Conservation (phyloP, 2,888 invertebrate species). For the Lasioglossum lativentre region DNA sequence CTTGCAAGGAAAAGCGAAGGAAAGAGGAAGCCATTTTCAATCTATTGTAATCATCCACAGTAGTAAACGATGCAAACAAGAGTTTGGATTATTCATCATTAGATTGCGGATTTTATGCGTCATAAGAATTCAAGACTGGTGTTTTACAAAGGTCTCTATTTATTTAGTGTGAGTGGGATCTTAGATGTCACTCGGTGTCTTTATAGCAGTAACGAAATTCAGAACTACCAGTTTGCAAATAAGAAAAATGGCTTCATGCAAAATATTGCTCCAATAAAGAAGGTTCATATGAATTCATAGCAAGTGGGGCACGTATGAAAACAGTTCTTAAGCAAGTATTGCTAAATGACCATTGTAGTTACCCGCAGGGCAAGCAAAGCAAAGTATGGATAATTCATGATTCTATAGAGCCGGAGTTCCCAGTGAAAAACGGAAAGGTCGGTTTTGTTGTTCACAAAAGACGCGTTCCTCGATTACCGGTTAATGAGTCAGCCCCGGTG, state of each 20-base stretch:
- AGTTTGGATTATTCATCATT: background rate
- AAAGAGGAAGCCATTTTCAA: background rate
- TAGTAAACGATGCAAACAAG: background rate
- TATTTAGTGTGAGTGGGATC: background rate
- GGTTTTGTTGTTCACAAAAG: background rate
- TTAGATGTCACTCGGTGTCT: background rate
- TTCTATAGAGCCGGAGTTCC: conserved; percentile 17
- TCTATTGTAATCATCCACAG: background rate
- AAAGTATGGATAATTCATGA: conserved; percentile 32
- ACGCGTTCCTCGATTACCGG: conserved; percentile 41
- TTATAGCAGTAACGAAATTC: background rate
- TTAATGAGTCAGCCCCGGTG: conserved; percentile 52
- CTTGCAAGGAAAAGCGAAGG: background rate
- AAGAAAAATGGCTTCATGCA: no score
- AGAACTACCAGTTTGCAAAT: no score
- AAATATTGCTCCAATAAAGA: no score
- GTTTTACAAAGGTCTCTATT: background rate
- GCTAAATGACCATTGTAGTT: background rate
- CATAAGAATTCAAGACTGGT: no score
- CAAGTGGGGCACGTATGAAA: background rate
- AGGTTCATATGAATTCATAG: no score
- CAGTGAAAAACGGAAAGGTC: background rate
- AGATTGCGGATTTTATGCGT: background rate
- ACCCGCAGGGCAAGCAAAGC: background rate
- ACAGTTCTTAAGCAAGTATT: background rate